These are phyloP conservation scores for Sitta europaea DNA, from an alignment of 2,113 vertebrate species.

Conservation along the genomic window DNA sequence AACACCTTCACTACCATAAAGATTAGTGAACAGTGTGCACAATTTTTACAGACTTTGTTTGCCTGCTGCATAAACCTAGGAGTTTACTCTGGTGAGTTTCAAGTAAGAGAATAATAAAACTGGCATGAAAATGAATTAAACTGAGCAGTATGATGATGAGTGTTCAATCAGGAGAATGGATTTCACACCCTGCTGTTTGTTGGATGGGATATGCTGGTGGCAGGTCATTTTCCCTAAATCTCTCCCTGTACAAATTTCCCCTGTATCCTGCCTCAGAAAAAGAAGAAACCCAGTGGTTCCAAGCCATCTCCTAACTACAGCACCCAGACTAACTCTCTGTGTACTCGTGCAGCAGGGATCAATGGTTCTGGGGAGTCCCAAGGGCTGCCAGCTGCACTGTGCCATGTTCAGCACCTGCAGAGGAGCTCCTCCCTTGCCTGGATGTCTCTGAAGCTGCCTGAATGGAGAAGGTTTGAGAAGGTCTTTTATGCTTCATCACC, in stretches of 20 bases:
- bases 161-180: not conserved
- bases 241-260: accelerated
- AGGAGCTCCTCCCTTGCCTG: not conserved
- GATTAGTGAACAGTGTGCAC: not conserved
- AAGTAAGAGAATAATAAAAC: not conserved
- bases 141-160: not conserved
- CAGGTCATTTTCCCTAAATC: not conserved
- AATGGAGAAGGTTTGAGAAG: not conserved
- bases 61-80: not conserved
- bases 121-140: not conserved
- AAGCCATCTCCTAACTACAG: not conserved
- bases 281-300: not conserved
- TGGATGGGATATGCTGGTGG: not conserved
- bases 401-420: not conserved
- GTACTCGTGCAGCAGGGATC: not conserved
- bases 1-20: not conserved
- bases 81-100: not conserved
- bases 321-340: not conserved
- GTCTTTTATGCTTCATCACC: not conserved
- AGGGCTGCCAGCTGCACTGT: not conserved
- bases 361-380: not conserved
- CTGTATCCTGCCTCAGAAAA: not conserved
- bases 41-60: not conserved
- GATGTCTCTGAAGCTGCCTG: not conserved
- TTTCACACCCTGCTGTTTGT: not conserved